These are phyloP conservation scores for Chironomus riparius DNA, from an alignment of 2,888 invertebrate genomes.

Conservation along the genomic window DNA sequence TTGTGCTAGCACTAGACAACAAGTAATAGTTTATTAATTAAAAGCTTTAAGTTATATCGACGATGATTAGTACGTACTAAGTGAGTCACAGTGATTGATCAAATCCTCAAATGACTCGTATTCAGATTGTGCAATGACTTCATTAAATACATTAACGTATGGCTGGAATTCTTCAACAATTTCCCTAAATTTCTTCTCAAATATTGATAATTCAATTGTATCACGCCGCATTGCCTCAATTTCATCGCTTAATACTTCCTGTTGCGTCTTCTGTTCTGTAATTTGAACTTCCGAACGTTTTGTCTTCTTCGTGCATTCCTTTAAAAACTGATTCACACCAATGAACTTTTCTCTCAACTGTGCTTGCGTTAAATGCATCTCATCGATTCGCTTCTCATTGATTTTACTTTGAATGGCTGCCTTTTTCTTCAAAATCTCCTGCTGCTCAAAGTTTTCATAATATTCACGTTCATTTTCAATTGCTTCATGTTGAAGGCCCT, in stretches of 20 bases:
- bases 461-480: slow-evolving; percentile 39
- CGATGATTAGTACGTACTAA: slow-evolving; percentile 34
- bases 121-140: slow-evolving; percentile 36
- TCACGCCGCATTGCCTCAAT: slow-evolving; percentile 33
- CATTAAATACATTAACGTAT: slow-evolving; percentile 37
- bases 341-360: slow-evolving; percentile 38
- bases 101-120: slow-evolving; percentile 39
- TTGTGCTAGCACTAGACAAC: slow-evolving; percentile 39
- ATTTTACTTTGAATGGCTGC: slow-evolving; percentile 34
- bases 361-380: slow-evolving; percentile 35
- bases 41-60: not conserved
- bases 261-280: slow-evolving; percentile 33
- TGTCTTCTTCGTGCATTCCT: slow-evolving; percentile 31
- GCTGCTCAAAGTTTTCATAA: slow-evolving; percentile 35
- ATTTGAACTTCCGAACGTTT: slow-evolving; percentile 15
- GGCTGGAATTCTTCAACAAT: slow-evolving; percentile 37
- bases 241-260: slow-evolving; percentile 32
- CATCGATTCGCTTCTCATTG: slow-evolving; percentile 35
- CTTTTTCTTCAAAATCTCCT: slow-evolving; percentile 36
- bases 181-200: slow-evolving; percentile 34
- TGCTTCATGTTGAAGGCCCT: slow-evolving; percentile 37
- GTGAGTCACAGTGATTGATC: slow-evolving; percentile 40
- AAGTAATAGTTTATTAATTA: not conserved
- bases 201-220: slow-evolving; percentile 32
- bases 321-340: slow-evolving; percentile 39